Base-by-base conservation (phyloP, 2,888 invertebrate species). In the Morpho helenor region DNA sequence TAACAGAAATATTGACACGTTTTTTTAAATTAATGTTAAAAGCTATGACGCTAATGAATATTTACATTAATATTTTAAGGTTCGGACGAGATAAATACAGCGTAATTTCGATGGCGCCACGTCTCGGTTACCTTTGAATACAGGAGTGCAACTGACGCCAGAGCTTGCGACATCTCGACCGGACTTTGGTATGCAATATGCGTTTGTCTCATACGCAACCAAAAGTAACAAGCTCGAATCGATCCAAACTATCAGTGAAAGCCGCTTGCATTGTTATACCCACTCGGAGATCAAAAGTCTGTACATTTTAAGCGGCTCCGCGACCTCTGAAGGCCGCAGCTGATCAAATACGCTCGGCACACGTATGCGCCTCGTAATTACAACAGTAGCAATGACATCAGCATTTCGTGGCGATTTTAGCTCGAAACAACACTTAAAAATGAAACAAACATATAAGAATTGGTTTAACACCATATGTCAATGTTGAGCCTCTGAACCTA, bases 281-380 rank as follows among this genome's bases (percentile, higher is more conserved):
- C 50, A 49, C 9, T 61, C 47, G 55, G 64, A 65, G 66, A 68
- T 63, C 63, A 65, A 64, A 67, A 68, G 66, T 65, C 56, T 60
- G 57, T 52, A 72, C 70, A 75, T 74, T 64, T 71, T 74, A 68
- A 70, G 68, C 68, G 68, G 70, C 71, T 72, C 69, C 62, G 73
- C 78, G 84, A 84, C 87, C 86, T 82, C 80, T 72, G 80, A 84
- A 87, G 85, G 85, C 82, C 82, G 75, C 88, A 88, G 84, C 84
- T 89, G 88, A 64, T 62, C 75, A 85, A 88, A 88, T 75, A 79
- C 61, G 65, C 63, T 60, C 67, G 42, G 67, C 66, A 57, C 56
- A 57, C 52, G 59, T 62, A 72, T 67, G 68, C 74, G 68, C 74
- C 74, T 77, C 77, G 77, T 80, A 78, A 78, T 80, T 80, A 75